These are phyloP conservation scores for Brachionus calyciflorus DNA, from an alignment of 1,140 invertebrate genomes.

Conservation along the genomic window DNA sequence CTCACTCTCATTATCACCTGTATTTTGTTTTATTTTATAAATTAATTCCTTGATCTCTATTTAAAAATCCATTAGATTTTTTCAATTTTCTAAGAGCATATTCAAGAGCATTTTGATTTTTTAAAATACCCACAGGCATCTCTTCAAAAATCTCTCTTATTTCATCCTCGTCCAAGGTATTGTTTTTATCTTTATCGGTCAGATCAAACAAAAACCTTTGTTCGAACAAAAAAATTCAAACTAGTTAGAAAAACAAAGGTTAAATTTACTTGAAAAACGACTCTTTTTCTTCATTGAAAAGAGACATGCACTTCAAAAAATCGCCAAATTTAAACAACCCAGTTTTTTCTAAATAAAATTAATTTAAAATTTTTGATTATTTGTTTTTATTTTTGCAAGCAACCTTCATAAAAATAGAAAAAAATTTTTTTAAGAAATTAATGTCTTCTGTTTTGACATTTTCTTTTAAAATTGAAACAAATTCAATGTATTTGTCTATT, in stretches of 20 bases:
- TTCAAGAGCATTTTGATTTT: background rate
- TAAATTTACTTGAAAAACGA: slow-evolving; percentile 23
- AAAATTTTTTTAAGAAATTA: background rate
- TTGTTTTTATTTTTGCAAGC: background rate
- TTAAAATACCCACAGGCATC: background rate
- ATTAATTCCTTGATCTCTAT: slow-evolving; percentile 26
- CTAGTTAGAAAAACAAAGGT: background rate
- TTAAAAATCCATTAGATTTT: background rate
- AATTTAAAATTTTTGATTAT: background rate
- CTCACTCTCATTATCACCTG: background rate
- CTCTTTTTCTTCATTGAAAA: background rate
- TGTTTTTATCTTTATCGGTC: background rate
- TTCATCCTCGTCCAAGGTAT: background rate
- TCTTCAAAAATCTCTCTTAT: background rate
- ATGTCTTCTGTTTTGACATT: background rate
- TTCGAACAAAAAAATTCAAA: slow-evolving; percentile 4
- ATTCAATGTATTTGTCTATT: background rate
- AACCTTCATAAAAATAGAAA: background rate
- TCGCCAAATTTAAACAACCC: background rate
- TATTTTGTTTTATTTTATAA: background rate
- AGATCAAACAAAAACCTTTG: background rate
- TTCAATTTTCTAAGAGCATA: background rate
- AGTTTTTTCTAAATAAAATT: slow-evolving; percentile 23
- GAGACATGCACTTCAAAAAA: background rate
- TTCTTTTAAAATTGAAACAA: background rate